Base-by-base conservation (phyloP, 1,140 invertebrate genomes). In the Nylanderia fulva region DNA sequence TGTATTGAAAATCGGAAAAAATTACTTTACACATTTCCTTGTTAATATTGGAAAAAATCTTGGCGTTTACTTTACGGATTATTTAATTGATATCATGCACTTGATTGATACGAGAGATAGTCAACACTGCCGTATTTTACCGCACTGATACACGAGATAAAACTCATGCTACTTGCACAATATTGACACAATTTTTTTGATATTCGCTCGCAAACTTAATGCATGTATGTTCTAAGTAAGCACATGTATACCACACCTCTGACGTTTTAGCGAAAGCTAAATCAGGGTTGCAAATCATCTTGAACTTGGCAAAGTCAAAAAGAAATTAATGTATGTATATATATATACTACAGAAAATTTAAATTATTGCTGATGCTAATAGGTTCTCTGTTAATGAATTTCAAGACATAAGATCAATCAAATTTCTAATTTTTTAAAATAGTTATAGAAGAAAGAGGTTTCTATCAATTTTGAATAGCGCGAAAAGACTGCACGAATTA, bases 91-190 rank as follows among this genome's bases (percentile, higher is more conserved):
- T 60, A 71, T 71, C 48, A 2, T 33, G 39, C 71, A 71, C 29
- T 63, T 71, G 6, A 71, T 79, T 6, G 33, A 63, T 54, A 1
- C 8, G 24, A 71, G 4, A 82, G 27, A 82, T 82, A 52, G 15
- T 79, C 2, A 54, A 42, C 9, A 11, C 36, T 54, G 13, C 9
- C 15, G 1, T 6, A 68, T 56, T 39, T 24, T 9, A 15, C 2
- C 8, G 13, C 8, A 27, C 15, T 68, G 63, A 68, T 79, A 79
- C 13, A 39, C 27, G 29, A 80, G 64, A 82, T 72, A 58, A 82
- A 42, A 13, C 11, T 9, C 7, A 66, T 33, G n/a, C 21, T 82
- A 60, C n/a, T 58, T 36, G 36, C 1, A 6, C 42, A 82, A 42
- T 72, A 54, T 68, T 79, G 52, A 72, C 52, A 71, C 6, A 52